These are phyloP conservation scores for Plebejus argus DNA, from an alignment of 2,888 invertebrate genomes.

Conservation along the genomic window DNA sequence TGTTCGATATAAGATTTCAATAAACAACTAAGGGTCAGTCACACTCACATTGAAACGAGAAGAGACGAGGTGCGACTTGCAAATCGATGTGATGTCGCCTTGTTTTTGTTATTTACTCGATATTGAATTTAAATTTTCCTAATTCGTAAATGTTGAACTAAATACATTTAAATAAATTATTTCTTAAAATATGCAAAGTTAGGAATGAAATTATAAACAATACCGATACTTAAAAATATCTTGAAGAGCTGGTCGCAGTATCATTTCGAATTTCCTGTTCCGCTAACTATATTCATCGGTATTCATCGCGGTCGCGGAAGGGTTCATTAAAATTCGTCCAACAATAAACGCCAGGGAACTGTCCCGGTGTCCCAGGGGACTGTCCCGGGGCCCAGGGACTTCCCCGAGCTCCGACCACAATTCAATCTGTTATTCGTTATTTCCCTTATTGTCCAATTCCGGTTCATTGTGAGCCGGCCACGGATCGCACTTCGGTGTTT, in stretches of 20 bases:
- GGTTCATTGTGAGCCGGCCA: slow-evolving; percentile 38
- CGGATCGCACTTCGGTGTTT: background rate
- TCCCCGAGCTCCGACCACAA: slow-evolving; percentile 67
- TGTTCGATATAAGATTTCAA: too few relatives aligned
- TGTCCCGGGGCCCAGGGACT: slow-evolving; percentile 48
- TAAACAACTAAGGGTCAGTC: too few relatives aligned
- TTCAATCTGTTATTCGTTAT: slow-evolving; percentile 68
- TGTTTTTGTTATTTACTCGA: too few relatives aligned
- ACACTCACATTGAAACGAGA: too few relatives aligned
- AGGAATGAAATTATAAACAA: background rate
- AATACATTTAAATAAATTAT: too few relatives aligned
- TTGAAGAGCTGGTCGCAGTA: background rate
- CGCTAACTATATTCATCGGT: slow-evolving; percentile 60
- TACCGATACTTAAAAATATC: background rate
- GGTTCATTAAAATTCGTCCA: slow-evolving; percentile 76
- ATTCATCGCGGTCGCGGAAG: slow-evolving; percentile 62
- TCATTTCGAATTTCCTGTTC: slow-evolving; percentile 48
- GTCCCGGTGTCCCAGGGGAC: slow-evolving; percentile 56
- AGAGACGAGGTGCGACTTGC: too few relatives aligned
- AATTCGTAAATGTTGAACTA: too few relatives aligned
- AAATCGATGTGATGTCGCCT: too few relatives aligned
- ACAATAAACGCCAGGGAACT: slow-evolving; percentile 60
- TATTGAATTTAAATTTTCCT: too few relatives aligned
- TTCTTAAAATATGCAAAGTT: background rate
- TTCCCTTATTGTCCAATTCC: slow-evolving; percentile 58